Evolutionary conservation across 2,888 invertebrate species (phyloP).

Genomic region (Lymantria monacha): DNA sequence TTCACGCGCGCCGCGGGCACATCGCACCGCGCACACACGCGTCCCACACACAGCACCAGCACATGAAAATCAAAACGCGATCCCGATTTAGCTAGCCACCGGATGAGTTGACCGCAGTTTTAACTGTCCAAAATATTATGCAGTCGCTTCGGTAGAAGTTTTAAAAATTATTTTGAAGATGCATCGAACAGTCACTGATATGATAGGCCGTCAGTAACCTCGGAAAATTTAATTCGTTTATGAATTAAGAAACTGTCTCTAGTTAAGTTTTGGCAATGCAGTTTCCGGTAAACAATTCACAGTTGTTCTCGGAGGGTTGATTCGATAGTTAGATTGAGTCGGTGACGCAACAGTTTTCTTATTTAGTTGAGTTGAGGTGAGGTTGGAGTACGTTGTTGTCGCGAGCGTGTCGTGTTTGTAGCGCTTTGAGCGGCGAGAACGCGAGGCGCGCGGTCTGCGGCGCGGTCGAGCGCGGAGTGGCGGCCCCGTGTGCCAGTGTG

Average conservation of each 20-base stretch:
- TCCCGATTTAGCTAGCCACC: constrained; percentile 77
- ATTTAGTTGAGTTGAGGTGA: constrained; percentile 47
- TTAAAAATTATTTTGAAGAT: constrained; percentile 25
- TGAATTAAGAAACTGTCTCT: constrained; percentile 30
- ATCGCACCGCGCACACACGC: constrained; percentile 78
- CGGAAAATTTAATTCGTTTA: constrained; percentile 36
- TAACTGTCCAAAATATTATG: constrained; percentile 44
- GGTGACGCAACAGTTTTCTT: constrained; percentile 57
- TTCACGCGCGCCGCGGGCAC: constrained; percentile 80
- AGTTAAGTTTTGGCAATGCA: constrained; percentile 21
- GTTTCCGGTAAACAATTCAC: constrained; percentile 34
- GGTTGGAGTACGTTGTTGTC: constrained; percentile 54
- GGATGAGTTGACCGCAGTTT: constrained; percentile 60
- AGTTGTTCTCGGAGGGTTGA: constrained; percentile 33
- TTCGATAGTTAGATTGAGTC: constrained; percentile 31
- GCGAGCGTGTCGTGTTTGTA: constrained; percentile 64
- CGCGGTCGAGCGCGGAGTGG: constrained; percentile 81
- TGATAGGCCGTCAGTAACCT: constrained; percentile 50
- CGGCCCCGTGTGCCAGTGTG: constrained; percentile 64
- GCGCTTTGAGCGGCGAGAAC: constrained; percentile 47
- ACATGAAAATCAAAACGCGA: constrained; percentile 81
- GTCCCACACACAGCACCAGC: constrained; percentile 71
- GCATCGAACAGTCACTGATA: constrained; percentile 63
- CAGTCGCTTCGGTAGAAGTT: constrained; percentile 22
- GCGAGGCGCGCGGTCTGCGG: constrained; percentile 72